These are phyloP conservation scores for Lycophotia porphyrea DNA, from an alignment of 2,888 invertebrate species.

Conservation along the genomic window DNA sequence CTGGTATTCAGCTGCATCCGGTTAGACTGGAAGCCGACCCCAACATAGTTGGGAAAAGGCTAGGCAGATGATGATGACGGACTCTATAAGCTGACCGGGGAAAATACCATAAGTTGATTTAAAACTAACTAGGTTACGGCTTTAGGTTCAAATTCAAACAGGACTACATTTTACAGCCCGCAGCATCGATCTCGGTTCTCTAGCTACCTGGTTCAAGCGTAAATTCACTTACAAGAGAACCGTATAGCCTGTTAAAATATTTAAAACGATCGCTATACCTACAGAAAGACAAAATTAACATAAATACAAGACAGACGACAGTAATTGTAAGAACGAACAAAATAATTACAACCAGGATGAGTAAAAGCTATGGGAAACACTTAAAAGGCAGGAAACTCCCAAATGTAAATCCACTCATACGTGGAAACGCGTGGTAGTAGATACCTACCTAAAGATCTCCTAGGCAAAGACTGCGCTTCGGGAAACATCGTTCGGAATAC, in stretches of 20 bases:
- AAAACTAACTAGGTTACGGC: constrained; percentile 1
- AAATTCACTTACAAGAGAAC: background rate
- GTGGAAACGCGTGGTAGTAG: background rate
- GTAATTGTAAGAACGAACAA: background rate
- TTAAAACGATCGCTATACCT: background rate
- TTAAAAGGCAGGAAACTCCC: background rate
- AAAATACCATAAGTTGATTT: constrained; percentile 25
- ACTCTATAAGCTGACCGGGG: constrained; percentile 2
- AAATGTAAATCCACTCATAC: constrained; percentile 5
- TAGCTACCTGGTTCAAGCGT: background rate
- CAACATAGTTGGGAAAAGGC: too few relatives aligned
- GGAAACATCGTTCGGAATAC: background rate
- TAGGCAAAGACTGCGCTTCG: background rate
- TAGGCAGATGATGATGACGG: too few relatives aligned
- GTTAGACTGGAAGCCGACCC: too few relatives aligned
- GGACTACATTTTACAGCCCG: background rate
- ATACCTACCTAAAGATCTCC: background rate
- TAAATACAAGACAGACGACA: background rate
- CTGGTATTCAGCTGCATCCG: too few relatives aligned
- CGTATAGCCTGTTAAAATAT: background rate
- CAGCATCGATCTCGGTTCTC: background rate
- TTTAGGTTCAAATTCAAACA: background rate
- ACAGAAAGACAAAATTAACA: background rate
- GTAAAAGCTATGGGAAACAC: background rate
- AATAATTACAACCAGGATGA: background rate